Evolutionary conservation across 2,797 vertebrate genomes (phyloP).

Genomic region (Trichosurus vulpecula): DNA sequence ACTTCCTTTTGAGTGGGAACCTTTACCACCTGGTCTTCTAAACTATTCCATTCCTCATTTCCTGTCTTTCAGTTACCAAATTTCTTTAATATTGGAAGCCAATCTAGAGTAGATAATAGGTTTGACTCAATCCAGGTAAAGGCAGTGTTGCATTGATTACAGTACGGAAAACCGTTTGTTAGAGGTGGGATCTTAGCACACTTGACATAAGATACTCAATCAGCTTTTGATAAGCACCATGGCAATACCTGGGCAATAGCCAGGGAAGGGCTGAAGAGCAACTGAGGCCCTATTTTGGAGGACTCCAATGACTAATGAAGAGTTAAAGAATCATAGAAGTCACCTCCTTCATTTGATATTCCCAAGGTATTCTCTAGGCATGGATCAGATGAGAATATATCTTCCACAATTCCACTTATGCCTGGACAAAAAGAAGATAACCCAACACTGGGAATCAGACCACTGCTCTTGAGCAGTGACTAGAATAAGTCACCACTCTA

Average conservation of each 20-base stretch:
- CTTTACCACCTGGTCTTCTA: neutral
- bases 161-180: neutral
- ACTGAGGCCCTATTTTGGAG: neutral
- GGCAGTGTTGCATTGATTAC: neutral
- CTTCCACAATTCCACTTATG: neutral
- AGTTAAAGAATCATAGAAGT: neutral
- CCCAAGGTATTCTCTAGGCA: neutral
- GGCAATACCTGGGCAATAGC: neutral
- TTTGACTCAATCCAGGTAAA: neutral
- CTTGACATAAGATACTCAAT: neutral
- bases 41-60: neutral
- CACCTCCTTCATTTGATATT: neutral
- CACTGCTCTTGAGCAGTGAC: neutral
- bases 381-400: neutral
- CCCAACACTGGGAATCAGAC: neutral
- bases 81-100: neutral
- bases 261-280: neutral
- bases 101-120: neutral
- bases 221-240: neutral
- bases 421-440: neutral
- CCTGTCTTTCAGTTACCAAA: neutral
- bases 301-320: neutral
- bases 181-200: neutral
- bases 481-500: neutral
- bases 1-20: neutral